phyloP scores from a whole-genome alignment of 2,888 invertebrate genomes.

The Tetragonisca angustula region DNA sequence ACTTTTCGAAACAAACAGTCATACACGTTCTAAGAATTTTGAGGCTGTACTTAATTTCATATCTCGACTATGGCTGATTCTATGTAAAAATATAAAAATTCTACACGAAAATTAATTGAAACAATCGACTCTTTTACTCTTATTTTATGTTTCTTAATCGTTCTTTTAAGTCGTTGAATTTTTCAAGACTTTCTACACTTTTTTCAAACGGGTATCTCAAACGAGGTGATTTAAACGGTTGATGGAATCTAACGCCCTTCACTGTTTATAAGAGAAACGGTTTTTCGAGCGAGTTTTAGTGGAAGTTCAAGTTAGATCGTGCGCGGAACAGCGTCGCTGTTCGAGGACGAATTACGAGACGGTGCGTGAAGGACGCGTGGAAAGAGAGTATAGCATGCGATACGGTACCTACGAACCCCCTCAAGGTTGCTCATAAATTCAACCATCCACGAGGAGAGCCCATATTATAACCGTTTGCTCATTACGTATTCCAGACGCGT shows the following conservation, averaged over 20 bases:
- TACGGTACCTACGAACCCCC: conserved; percentile 68
- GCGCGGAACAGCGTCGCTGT: conserved; percentile 17
- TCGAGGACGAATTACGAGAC: conserved; percentile 55
- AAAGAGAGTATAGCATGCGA: conserved; percentile 61
- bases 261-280: neutral
- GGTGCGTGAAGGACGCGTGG: conserved; percentile 58
- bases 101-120: too few species aligned
- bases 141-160: too few species aligned
- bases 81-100: too few species aligned
- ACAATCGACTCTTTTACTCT: too few species aligned
- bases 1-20: too few species aligned
- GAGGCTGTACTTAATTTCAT: too few species aligned
- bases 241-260: neutral
- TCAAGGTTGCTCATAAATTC: conserved; percentile 74
- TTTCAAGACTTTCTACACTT: neutral
- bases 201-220: neutral
- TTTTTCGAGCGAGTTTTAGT: conserved; percentile 15
- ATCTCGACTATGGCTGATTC: too few species aligned
- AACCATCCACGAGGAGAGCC: conserved; percentile 27
- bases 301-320: neutral
- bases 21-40: too few species aligned
- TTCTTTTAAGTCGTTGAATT: neutral
- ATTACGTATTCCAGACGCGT: conserved; percentile 48
- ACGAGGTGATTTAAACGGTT: neutral
- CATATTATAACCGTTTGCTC: conserved; percentile 55